phyloP scores from a whole-genome alignment of 2,888 invertebrate species.

The Platycnemis pennipes region DNA sequence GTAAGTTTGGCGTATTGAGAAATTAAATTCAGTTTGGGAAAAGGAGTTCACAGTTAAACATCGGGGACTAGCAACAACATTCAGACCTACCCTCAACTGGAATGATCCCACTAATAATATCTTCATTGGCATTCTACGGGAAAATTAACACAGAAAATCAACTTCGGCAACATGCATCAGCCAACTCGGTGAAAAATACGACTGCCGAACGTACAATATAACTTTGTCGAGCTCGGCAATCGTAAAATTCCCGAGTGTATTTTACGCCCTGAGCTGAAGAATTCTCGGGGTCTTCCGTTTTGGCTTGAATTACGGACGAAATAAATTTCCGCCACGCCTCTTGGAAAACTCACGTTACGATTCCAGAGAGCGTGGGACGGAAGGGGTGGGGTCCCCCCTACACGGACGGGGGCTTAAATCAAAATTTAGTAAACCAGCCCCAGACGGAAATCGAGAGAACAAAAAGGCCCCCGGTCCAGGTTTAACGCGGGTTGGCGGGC shows the following conservation, averaged over 20 bases:
- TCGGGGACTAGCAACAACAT: too few relatives aligned
- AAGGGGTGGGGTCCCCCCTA: not conserved
- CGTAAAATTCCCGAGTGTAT: slow-evolving; percentile 1
- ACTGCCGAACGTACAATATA: too few relatives aligned
- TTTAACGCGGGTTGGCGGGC: not conserved
- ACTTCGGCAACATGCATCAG: too few relatives aligned
- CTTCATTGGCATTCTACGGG: too few relatives aligned
- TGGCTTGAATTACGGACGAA: not conserved
- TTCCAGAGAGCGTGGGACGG: not conserved
- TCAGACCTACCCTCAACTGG: too few relatives aligned
- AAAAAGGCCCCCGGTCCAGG: not conserved
- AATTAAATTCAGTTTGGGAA: too few relatives aligned
- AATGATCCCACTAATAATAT: too few relatives aligned
- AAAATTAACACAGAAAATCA: too few relatives aligned
- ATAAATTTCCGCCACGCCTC: slow-evolving; percentile 4
- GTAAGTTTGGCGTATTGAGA: too few relatives aligned
- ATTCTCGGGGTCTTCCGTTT: not conserved
- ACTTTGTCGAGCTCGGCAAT: not conserved
- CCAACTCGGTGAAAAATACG: too few relatives aligned
- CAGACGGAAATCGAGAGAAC: not conserved
- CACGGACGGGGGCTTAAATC: not conserved
- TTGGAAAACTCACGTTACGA: not conserved
- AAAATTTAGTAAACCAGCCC: not conserved
- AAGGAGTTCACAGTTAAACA: too few relatives aligned
- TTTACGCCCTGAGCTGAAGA: not conserved